Base-by-base conservation (phyloP, 1,140 invertebrate genomes). In the Drosophila sproati region DNA sequence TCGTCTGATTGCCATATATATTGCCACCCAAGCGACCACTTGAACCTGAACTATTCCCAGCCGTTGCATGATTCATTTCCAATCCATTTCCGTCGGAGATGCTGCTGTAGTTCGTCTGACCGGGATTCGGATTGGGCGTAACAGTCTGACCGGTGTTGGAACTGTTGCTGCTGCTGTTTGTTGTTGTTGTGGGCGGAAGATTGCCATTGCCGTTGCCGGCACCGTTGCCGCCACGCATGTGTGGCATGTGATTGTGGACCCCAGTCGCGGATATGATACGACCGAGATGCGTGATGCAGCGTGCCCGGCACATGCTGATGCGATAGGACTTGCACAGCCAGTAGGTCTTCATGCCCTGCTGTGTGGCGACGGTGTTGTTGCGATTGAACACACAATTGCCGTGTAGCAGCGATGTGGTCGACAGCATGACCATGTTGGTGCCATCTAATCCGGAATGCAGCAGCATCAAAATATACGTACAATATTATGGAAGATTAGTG, bases 311-410 rank as follows among this genome's bases (percentile, higher is more conserved):
- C 92, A 93, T 93, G 70, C 91, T 92, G 56, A 93, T 92, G 34
- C 92, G 88, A 76, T 93, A 93, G 6, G 92, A 92, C 56, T 93
- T 93, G 73, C 92, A 93, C 48, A 93, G 78, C 92, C 92, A 93
- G 63, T 93, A 93, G 35, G 92, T 93, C 90, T 93, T 93, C 92
- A 93, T 92, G 62, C 92, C 92, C 80, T 93, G 92, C 67, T 93
- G 92, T 41, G 92, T 93, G 68, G 92, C 92, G 35, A 93, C 92
- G 41, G 92, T 93, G 76, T 93, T 93, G 76, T 93, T 93, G 45
- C 92, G 87, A 73, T 93, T 93, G 57, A 93, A 93, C 34, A 93
- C 91, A 72, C 92, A 92, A 51, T 92, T 92, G 56, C 90, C 92
- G 73, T 93, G 92, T 28, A 93, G 81, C 71, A 93, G 73, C 29